phyloP scores from a whole-genome alignment of 2,888 invertebrate species.

The Kuschelorhynchus macadamiae region DNA sequence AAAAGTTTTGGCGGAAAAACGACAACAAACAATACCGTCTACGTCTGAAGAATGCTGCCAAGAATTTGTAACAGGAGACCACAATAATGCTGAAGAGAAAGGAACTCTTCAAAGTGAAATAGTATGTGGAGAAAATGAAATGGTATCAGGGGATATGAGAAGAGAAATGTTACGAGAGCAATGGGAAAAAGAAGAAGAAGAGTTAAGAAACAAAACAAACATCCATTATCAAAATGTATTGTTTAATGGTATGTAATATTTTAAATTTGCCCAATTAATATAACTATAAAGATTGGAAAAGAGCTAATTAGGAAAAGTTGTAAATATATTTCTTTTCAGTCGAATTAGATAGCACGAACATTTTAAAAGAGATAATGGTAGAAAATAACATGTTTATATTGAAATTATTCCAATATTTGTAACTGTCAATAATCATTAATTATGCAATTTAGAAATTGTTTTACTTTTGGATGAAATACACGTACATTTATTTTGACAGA shows the following conservation, averaged over 20 bases:
- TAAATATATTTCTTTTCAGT: too few relatives aligned
- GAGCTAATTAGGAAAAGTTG: too few relatives aligned
- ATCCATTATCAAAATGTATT: constrained; percentile 94
- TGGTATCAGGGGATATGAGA: constrained; percentile 72
- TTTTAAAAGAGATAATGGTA: too few relatives aligned
- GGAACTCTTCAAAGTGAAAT: constrained; percentile 12
- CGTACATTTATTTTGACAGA: constrained; percentile 73
- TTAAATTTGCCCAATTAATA: neutral
- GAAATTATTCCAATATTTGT: too few relatives aligned
- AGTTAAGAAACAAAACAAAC: constrained; percentile 79
- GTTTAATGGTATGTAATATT: constrained; percentile 79
- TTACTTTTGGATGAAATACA: too few relatives aligned
- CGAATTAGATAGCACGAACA: too few relatives aligned
- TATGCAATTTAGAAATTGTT: too few relatives aligned
- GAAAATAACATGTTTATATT: too few relatives aligned
- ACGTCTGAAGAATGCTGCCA: neutral
- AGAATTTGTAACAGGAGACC: constrained; percentile 11
- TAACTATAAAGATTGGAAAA: neutral
- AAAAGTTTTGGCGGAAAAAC: constrained; percentile 62
- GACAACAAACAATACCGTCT: constrained; percentile 26
- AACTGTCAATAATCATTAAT: too few relatives aligned
- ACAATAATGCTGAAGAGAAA: constrained; percentile 37
- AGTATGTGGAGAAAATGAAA: constrained; percentile 63
- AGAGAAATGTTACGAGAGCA: constrained; percentile 82
- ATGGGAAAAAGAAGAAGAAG: constrained; percentile 89